A percentile compares a stretch with the other conserved stretches of the same genome.
These are phyloP conservation scores for Struthio camelus DNA, from an alignment of 2,113 vertebrate species.

Conservation along the genomic window DNA sequence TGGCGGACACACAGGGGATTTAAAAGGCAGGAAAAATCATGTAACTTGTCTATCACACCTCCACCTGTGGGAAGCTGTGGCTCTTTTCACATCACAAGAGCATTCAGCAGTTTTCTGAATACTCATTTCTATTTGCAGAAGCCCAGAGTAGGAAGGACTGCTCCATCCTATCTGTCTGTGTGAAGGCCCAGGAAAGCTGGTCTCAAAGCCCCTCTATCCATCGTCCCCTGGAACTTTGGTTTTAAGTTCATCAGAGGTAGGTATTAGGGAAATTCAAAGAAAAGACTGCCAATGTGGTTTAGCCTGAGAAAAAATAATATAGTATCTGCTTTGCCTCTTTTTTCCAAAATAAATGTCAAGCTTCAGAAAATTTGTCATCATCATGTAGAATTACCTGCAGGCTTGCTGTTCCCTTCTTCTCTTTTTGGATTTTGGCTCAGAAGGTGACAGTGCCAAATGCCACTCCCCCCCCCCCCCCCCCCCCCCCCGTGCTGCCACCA, in stretches of 20 bases:
- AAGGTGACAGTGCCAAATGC: background rate
- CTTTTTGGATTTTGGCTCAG: background rate
- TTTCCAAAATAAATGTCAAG: background rate
- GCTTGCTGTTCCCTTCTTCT: background rate
- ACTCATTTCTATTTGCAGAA: background rate
- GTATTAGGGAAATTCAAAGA: background rate
- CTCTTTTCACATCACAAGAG: background rate
- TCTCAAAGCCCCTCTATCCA: background rate
- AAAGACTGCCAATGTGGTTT: background rate
- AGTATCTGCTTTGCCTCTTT: background rate
- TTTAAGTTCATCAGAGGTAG: background rate
- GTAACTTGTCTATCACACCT: background rate
- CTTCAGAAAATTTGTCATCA: background rate
- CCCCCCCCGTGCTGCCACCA: background rate
- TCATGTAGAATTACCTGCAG: background rate
- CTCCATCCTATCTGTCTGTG: background rate
- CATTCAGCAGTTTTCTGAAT: background rate
- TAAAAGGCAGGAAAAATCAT: background rate
- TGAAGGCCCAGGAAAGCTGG: background rate
- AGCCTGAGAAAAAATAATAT: no score
- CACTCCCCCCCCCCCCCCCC: background rate
- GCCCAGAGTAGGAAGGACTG: background rate
- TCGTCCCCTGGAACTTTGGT: background rate
- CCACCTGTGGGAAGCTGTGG: background rate
- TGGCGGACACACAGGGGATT: background rate